phyloP scores from a whole-genome alignment of 2,113 vertebrate genomes.

The Rhinoptilus africanus region DNA sequence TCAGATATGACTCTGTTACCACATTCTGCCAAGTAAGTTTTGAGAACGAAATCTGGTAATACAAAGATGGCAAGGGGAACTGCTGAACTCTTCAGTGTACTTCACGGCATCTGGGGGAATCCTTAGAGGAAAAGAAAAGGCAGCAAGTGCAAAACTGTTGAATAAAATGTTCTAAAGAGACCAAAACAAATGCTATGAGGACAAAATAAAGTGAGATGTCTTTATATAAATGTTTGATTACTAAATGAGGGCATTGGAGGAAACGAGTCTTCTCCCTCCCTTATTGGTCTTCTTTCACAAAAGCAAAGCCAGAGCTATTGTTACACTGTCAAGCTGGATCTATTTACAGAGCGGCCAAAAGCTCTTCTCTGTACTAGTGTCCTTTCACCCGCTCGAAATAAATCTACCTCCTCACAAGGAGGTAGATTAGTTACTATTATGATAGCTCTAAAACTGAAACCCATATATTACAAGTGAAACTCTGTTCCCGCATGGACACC shows the following conservation, averaged over 20 bases:
- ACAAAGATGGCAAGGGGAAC: neutral
- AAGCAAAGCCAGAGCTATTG: constrained; percentile 1
- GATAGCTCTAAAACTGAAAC: constrained; percentile 25
- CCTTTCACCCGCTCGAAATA: neutral
- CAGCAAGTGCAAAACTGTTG: neutral
- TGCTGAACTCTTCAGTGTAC: neutral
- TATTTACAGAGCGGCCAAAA: neutral
- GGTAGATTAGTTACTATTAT: constrained; percentile 12
- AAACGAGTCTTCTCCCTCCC: neutral
- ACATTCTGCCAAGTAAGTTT: neutral
- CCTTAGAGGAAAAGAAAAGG: neutral
- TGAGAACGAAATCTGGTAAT: neutral
- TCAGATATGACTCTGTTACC: neutral
- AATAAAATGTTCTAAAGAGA: neutral
- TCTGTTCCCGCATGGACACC: neutral
- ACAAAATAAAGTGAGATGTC: neutral
- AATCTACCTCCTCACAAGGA: neutral
- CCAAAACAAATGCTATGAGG: neutral
- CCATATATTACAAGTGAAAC: neutral
- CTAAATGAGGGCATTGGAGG: neutral
- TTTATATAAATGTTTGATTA: neutral
- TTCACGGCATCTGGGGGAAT: neutral
- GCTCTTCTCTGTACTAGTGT: neutral
- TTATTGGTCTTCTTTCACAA: neutral
- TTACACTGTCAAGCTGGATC: neutral